Conservation (phyloP, 2,113 vertebrate species). For the Tachycineta bicolor region DNA sequence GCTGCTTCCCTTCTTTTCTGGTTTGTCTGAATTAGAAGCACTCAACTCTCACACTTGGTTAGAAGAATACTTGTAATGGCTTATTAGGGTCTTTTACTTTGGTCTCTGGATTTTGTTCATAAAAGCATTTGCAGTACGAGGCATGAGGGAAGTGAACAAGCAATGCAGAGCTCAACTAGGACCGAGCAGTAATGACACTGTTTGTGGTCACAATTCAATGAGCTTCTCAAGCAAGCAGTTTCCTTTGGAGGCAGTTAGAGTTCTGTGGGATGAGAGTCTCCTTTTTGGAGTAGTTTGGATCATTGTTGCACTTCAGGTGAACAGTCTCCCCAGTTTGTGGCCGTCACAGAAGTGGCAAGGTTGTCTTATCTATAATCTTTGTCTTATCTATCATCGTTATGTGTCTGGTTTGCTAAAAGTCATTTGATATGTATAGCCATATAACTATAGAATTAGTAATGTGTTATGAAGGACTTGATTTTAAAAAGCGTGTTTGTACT, state of each 20-base stretch:
- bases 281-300: neutral
- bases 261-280: neutral
- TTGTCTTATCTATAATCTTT: neutral
- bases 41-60: neutral
- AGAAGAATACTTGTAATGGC: neutral
- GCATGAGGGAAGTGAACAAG: neutral
- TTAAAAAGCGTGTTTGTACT: neutral
- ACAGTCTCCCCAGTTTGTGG: neutral
- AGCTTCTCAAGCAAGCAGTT: neutral
- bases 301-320: neutral
- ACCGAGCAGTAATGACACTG: neutral
- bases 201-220: neutral
- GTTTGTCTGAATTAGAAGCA: neutral
- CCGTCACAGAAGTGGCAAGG: neutral
- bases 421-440: rapidly evolving
- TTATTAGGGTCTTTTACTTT: neutral
- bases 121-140: neutral
- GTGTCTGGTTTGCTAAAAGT: neutral
- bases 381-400: neutral
- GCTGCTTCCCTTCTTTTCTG: neutral
- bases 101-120: neutral
- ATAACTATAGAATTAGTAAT: neutral
- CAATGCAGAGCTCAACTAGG: neutral
- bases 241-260: neutral
- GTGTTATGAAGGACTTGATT: neutral